These are phyloP conservation scores for Myzus persicae DNA, from an alignment of 1,140 invertebrate genomes.

Conservation along the genomic window DNA sequence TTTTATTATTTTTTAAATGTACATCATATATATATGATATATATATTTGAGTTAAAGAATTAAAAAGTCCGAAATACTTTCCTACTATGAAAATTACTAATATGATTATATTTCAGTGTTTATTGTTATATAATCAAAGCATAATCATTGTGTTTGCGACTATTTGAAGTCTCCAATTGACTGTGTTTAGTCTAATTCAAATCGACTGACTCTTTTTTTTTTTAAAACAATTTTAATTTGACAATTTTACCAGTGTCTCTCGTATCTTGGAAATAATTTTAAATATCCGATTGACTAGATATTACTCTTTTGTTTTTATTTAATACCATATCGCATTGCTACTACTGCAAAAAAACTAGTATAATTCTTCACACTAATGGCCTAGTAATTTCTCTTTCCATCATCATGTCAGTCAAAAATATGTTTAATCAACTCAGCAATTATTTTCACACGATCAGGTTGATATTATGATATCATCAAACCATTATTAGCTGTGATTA, in stretches of 20 bases:
- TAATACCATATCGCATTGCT: background rate
- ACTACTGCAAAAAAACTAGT: background rate
- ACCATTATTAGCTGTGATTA: background rate
- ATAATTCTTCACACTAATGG: background rate
- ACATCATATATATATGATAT: too few relatives aligned
- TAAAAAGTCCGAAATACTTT: background rate
- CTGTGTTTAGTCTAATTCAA: background rate
- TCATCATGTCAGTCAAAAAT: background rate
- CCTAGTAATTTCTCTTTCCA: background rate
- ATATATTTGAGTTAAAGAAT: too few relatives aligned
- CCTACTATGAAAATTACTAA: background rate
- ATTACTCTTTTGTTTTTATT: background rate
- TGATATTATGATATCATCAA: too few relatives aligned
- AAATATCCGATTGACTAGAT: background rate
- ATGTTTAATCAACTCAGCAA: background rate
- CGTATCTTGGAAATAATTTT: too few relatives aligned
- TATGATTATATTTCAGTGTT: too few relatives aligned
- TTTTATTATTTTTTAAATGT: background rate
- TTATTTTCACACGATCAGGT: background rate
- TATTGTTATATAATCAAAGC: background rate
- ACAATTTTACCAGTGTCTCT: too few relatives aligned
- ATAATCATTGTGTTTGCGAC: background rate
- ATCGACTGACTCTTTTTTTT: background rate
- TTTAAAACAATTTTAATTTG: background rate
- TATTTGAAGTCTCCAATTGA: background rate